Conservation (phyloP, 2,113 vertebrate species). For the Dipodomys stephensi region DNA sequence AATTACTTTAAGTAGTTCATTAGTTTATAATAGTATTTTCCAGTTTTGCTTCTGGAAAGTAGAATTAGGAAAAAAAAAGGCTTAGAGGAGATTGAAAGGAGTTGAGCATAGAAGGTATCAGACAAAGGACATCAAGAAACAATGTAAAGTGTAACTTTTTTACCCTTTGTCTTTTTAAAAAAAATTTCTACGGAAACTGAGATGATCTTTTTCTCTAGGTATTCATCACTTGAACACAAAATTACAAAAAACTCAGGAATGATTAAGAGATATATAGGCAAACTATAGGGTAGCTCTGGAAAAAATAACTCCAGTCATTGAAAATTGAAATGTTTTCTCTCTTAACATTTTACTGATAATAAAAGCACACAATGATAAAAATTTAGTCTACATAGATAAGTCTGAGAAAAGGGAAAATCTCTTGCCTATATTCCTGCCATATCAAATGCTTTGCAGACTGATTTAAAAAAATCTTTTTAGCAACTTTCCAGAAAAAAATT, state of each 20-base stretch:
- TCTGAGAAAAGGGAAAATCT: neutral
- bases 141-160: slow-evolving; percentile 26
- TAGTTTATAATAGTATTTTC: neutral
- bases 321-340: slow-evolving; percentile 9
- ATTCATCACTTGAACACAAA: slow-evolving; percentile 22
- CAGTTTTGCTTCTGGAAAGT: slow-evolving; percentile 25
- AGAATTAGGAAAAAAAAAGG: neutral
- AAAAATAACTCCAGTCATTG: slow-evolving; percentile 34
- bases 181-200: neutral
- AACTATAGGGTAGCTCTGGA: neutral
- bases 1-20: slow-evolving; percentile 28
- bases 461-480: neutral
- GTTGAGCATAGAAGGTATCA: slow-evolving; percentile 30
- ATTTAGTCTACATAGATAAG: neutral
- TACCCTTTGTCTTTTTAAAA: neutral
- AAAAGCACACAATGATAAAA: slow-evolving; percentile 44
- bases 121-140: slow-evolving; percentile 6
- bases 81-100: neutral
- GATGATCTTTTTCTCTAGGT: neutral
- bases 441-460: neutral
- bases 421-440: neutral
- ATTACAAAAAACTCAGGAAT: neutral
- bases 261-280: neutral
- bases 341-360: slow-evolving; percentile 41
- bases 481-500: slow-evolving; percentile 37